Evolutionary conservation across 1,140 invertebrate genomes (phyloP), one percentile per base, ranked within the genome.

Genomic region (Nylanderia fulva): DNA sequence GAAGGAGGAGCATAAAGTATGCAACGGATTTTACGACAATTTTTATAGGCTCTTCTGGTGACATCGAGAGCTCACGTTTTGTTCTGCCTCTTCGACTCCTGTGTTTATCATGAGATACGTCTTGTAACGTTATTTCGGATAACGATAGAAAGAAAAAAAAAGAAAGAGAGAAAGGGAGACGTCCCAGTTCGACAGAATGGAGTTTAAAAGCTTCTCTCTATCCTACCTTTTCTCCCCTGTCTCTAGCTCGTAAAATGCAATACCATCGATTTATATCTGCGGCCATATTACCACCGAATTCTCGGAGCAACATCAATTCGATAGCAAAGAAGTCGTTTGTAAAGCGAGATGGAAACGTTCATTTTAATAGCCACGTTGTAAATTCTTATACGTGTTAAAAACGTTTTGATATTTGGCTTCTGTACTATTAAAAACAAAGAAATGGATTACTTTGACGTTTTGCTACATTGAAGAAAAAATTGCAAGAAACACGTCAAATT

Each of bases 1-100:
- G 83, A 60, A 36, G 66, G 52, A 54, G 27, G 66, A 58, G 11
- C 66, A 45, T 71, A 58, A 82, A 85, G 29, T 69, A 45, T 61
- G 56, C 52, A 56, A 33, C 36, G 56, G 76, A 66, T 54, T 89
- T 89, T 89, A 89, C 87, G 87, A 86, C 58, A 72, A 89, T 88
- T 88, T 89, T 88, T 88, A 88, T 88, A 83, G 88, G 68, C 77
- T 76, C 58, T 42, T 36, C 68, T 64, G 45, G 21, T 69, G 69
- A 82, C 61, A 87, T 69, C 33, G 7, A 61, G 36, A 45, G 21
- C 48, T 24, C 63, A 54, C 52, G 58, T 86, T 85, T 77, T 74
- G 39, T 64, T 54, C 72, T 29, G 66, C 33, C 66, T 74, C 29
- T 33, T 64, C 76, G 1, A 36, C 61, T 52, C 7, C 33, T 21